These are phyloP conservation scores for Plagodis dolabraria DNA, from an alignment of 2,888 invertebrate species.

Conservation along the genomic window DNA sequence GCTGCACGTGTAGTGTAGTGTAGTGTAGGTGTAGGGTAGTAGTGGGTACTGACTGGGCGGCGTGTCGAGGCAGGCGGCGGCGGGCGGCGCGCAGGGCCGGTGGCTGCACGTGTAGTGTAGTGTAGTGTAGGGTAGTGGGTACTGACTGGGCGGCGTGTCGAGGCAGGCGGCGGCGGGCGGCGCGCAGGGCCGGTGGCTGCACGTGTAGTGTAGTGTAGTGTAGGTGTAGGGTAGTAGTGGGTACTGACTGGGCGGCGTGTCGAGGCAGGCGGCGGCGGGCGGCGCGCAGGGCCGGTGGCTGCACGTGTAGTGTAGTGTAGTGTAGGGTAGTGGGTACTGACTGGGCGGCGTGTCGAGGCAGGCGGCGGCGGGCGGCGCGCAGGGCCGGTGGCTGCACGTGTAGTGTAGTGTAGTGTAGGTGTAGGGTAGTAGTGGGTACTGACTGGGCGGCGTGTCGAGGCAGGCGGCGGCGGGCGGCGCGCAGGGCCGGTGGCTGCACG, in stretches of 20 bases:
- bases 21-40: too few relatives aligned
- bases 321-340: slow-evolving; percentile 50
- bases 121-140: neutral
- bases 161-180: slow-evolving; percentile 82
- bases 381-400: slow-evolving; percentile 91
- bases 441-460: slow-evolving; percentile 70
- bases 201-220: slow-evolving; percentile 76
- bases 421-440: too few relatives aligned
- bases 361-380: slow-evolving; percentile 74
- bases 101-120: slow-evolving; percentile 87
- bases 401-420: too few relatives aligned
- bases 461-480: slow-evolving; percentile 81
- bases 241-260: slow-evolving; percentile 59
- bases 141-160: slow-evolving; percentile 66
- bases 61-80: slow-evolving; percentile 85
- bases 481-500: slow-evolving; percentile 92
- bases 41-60: slow-evolving; percentile 60
- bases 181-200: slow-evolving; percentile 90
- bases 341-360: slow-evolving; percentile 81
- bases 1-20: slow-evolving; percentile 86
- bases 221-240: too few relatives aligned
- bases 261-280: slow-evolving; percentile 84
- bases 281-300: slow-evolving; percentile 88
- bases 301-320: slow-evolving; percentile 79
- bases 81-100: slow-evolving; percentile 85